Conservation (phyloP, 2,113 vertebrate genomes). For the Ahaetulla prasina region DNA sequence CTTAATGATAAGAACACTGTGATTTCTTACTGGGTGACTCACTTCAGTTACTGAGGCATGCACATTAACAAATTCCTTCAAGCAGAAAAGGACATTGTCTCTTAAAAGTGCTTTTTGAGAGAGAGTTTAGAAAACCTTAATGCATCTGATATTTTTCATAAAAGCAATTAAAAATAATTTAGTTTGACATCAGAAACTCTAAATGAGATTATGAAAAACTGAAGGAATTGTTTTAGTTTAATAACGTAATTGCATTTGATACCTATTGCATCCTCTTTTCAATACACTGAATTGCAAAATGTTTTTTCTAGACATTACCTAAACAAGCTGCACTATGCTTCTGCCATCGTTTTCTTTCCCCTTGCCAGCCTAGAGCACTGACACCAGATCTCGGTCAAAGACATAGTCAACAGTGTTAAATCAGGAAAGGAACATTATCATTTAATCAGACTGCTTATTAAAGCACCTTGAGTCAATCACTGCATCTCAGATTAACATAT, state of each 20-base stretch:
- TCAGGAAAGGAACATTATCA: no score
- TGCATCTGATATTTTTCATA: conserved; percentile 38
- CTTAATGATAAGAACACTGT: not conserved
- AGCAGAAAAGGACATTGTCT: conserved; percentile 30
- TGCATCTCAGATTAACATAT: not conserved
- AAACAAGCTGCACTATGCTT: not conserved
- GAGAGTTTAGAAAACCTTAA: conserved; percentile 26
- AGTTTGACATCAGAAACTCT: conserved; percentile 27
- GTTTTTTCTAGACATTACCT: not conserved
- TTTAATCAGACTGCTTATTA: not conserved
- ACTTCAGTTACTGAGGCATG: not conserved
- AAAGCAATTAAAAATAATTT: conserved; percentile 50
- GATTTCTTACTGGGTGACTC: conserved; percentile 6
- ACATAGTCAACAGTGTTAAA: not conserved
- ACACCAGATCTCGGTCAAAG: not conserved
- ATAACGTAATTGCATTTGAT: conserved; percentile 3
- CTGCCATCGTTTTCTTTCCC: not conserved
- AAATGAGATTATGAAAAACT: conserved; percentile 36
- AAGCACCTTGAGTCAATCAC: not conserved
- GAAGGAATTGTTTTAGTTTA: conserved; percentile 18
- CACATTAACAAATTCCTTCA: conserved; percentile 37
- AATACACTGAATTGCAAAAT: not conserved
- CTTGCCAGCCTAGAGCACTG: not conserved
- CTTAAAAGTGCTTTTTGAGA: not conserved
- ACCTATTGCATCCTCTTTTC: conserved; percentile 1